Percentiles rank a stretch among this genome's conserved stretches.
phyloP scores from a whole-genome alignment of 2,888 invertebrate genomes.

The Boloria euphrosyne region DNA sequence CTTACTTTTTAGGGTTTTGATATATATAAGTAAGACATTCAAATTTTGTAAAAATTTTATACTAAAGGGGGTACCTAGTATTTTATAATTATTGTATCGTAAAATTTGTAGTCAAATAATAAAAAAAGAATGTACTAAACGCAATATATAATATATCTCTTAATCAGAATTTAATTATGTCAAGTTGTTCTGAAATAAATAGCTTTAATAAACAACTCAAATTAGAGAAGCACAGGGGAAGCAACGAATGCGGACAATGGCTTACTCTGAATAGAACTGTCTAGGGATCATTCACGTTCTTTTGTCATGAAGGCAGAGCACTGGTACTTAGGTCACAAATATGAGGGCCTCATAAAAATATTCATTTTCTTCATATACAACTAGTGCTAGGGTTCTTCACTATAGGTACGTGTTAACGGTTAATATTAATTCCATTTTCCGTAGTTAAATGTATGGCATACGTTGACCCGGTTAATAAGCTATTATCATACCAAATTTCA shows the following conservation, averaged over 20 bases:
- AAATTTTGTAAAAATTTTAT: no score
- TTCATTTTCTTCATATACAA: neutral
- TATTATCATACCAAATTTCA: no score
- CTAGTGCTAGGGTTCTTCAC: no score
- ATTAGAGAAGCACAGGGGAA: neutral
- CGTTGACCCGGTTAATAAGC: no score
- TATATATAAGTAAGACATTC: no score
- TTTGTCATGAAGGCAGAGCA: conserved; percentile 1
- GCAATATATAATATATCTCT: neutral
- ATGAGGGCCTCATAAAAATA: conserved; percentile 1
- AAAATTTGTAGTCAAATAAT: no score
- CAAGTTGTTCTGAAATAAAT: conserved; percentile 17
- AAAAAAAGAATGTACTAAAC: neutral
- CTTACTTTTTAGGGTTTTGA: no score
- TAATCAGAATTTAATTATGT: conserved; percentile 5
- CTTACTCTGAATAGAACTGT: conserved; percentile 11
- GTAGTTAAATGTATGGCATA: no score
- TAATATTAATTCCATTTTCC: no score
- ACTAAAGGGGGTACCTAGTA: no score
- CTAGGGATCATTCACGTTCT: conserved; percentile 19
- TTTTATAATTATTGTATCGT: no score
- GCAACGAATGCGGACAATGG: conserved; percentile 2
- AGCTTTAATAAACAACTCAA: conserved; percentile 10
- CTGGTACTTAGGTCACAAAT: neutral
- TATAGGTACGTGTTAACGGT: no score